phyloP scores from a whole-genome alignment of 2,888 invertebrate genomes.

The Monochamus alternatus region DNA sequence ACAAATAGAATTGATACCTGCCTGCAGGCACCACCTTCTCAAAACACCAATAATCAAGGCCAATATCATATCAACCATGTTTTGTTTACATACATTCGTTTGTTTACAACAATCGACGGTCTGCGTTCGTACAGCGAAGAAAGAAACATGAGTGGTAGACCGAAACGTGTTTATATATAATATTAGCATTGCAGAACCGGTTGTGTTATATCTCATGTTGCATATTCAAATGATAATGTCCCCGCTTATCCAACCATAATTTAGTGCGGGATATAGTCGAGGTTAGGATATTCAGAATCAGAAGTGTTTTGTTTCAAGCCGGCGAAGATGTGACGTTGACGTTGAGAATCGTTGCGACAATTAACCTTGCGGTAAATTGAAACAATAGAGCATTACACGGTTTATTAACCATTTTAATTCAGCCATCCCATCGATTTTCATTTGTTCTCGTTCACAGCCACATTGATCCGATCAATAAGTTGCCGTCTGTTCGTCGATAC shows the following conservation, averaged over 20 bases:
- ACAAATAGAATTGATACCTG: neutral
- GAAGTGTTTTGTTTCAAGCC: neutral
- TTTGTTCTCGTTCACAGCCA: constrained; percentile 7
- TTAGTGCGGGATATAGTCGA: neutral
- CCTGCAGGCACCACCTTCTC: neutral
- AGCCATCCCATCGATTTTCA: constrained; percentile 14
- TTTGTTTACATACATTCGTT: constrained; percentile 7
- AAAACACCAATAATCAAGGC: no score
- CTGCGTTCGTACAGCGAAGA: no score
- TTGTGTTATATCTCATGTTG: neutral
- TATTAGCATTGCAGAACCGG: neutral
- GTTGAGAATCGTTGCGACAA: constrained; percentile 7
- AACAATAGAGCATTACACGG: constrained; percentile 11
- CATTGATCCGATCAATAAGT: constrained; percentile 36
- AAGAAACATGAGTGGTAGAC: no score
- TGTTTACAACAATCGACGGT: neutral
- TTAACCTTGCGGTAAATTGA: constrained; percentile 13
- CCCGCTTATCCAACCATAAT: neutral
- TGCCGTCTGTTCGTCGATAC: neutral
- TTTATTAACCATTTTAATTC: neutral
- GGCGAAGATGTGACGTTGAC: neutral
- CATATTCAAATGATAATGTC: neutral
- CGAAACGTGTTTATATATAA: neutral
- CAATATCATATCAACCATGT: neutral
- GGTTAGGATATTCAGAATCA: neutral